Conservation (phyloP, 2,888 invertebrate species). For the Ceriagrion tenellum region DNA sequence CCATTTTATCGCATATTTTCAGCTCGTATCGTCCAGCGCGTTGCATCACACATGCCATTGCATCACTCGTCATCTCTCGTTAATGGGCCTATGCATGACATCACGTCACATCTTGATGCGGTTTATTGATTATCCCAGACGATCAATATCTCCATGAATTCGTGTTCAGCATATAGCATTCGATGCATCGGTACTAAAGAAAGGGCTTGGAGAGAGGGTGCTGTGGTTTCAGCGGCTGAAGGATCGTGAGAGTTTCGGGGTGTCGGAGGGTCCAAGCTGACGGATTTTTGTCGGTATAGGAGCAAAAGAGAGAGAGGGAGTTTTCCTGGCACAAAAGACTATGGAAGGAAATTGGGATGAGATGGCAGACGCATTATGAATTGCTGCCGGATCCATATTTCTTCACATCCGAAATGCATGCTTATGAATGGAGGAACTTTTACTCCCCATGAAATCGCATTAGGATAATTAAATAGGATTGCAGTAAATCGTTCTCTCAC, state of each 20-base stretch:
- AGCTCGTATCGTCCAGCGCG: too few relatives aligned
- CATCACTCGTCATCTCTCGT: too few relatives aligned
- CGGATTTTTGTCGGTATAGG: neutral
- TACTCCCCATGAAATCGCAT: neutral
- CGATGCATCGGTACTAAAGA: neutral
- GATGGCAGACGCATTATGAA: neutral
- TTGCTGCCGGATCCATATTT: neutral
- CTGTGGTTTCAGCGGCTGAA: neutral
- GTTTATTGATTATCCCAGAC: too few relatives aligned
- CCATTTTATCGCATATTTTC: too few relatives aligned
- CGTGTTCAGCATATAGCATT: too few relatives aligned
- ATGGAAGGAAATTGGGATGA: neutral
- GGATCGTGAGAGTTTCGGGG: neutral
- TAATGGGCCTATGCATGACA: too few relatives aligned
- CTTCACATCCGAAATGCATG: neutral
- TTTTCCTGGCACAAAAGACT: neutral
- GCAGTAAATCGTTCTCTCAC: neutral
- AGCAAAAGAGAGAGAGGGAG: neutral
- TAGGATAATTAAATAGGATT: neutral
- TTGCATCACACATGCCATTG: too few relatives aligned
- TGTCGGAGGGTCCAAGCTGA: neutral
- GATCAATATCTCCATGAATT: too few relatives aligned
- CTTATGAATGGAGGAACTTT: neutral
- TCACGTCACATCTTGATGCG: too few relatives aligned
- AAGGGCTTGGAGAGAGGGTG: neutral